Conservation (phyloP, 2,113 vertebrate species). For the Clarias magur region DNA sequence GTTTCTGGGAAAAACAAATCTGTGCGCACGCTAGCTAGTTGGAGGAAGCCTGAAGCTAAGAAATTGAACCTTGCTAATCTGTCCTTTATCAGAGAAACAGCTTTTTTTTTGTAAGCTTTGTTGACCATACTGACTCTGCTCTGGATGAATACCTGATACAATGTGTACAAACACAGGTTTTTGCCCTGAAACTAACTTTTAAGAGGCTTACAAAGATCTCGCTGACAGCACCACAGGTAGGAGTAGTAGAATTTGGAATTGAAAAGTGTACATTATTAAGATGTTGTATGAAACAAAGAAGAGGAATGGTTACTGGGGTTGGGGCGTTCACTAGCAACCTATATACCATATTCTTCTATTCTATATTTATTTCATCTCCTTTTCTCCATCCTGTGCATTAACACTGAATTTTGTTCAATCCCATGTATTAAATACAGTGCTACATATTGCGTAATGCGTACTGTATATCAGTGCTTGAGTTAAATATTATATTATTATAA, state of each 20-base stretch:
- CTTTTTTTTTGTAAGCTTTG: conserved; percentile 3
- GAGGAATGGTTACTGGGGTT: neutral
- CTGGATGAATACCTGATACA: conserved; percentile 17
- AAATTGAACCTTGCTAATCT: conserved; percentile 10
- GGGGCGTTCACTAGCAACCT: neutral
- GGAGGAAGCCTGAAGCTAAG: conserved; percentile 12
- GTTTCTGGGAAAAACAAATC: neutral
- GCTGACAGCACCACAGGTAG: neutral
- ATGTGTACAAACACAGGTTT: conserved; percentile 25
- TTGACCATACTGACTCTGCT: neutral
- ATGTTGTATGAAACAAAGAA: neutral
- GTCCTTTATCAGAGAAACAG: neutral
- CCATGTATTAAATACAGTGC: neutral
- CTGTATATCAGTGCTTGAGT: neutral
- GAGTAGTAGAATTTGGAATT: neutral
- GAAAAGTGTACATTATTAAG: neutral
- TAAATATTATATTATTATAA: neutral
- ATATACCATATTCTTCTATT: neutral
- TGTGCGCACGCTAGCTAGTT: neutral
- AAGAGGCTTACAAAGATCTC: conserved; percentile 20
- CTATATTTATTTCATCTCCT: neutral
- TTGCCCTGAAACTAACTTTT: conserved; percentile 6
- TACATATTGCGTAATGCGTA: no score
- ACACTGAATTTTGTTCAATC: neutral
- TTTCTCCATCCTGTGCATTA: neutral